Conservation (phyloP, 1,140 invertebrate genomes). For the Theocolax elegans region DNA sequence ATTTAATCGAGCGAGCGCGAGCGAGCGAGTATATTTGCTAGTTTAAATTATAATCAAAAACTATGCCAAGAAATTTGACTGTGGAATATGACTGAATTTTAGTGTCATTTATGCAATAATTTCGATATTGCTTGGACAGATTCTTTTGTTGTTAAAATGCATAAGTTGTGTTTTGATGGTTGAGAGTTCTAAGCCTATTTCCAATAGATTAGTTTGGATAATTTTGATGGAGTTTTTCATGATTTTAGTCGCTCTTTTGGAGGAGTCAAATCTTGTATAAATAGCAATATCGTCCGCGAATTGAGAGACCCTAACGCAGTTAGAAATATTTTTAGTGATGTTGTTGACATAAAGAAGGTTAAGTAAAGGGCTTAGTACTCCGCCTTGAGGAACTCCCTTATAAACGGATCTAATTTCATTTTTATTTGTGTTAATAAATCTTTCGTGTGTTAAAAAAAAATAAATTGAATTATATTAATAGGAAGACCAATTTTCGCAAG, state of each 20-base stretch:
- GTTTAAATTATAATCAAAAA: too few species aligned
- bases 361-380: neutral
- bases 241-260: neutral
- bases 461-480: neutral
- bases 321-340: neutral
- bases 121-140: too few species aligned
- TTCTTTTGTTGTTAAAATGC: neutral
- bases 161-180: neutral
- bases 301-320: neutral
- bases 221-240: neutral
- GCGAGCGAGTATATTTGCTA: too few species aligned
- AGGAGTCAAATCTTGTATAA: neutral
- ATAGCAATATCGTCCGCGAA: slow-evolving; percentile 1
- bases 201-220: neutral
- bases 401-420: neutral
- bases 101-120: too few species aligned
- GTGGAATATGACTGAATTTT: too few species aligned
- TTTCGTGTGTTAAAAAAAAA: too few species aligned
- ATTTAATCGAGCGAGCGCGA: too few species aligned
- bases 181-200: neutral
- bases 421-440: neutral
- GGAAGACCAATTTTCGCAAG: neutral
- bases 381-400: slow-evolving; percentile 17
- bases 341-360: neutral
- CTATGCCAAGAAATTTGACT: too few species aligned